Percentiles rank a stretch among this genome's conserved stretches.
Conservation (phyloP, 2,888 invertebrate genomes). For the Drosophila flavopinicola region DNA sequence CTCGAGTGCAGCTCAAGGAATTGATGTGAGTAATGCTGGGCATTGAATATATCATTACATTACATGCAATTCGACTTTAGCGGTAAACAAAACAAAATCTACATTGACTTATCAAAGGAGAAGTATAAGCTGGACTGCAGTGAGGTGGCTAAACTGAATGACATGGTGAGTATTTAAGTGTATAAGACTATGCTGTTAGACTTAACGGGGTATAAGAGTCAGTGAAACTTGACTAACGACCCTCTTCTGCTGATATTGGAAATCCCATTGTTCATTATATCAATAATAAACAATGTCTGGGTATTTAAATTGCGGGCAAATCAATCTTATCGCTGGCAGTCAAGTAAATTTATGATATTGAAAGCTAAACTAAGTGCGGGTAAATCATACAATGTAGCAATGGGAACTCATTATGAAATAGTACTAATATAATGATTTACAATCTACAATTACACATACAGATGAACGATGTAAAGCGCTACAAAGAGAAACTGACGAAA, state of each 20-base stretch:
- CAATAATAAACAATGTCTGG: slow-evolving; percentile 5
- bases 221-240: too few species aligned
- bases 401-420: neutral
- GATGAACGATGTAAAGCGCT: slow-evolving; percentile 82
- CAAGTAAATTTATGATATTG: slow-evolving; percentile 17
- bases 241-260: neutral
- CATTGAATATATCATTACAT: too few species aligned
- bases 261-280: too few species aligned
- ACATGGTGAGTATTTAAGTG: slow-evolving; percentile 74
- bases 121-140: slow-evolving; percentile 82
- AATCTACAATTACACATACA: slow-evolving; percentile 41
- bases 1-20: slow-evolving; percentile 80
- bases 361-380: neutral
- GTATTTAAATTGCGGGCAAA: slow-evolving; percentile 28
- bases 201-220: too few species aligned
- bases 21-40: slow-evolving; percentile 69
- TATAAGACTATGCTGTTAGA: neutral
- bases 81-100: slow-evolving; percentile 83
- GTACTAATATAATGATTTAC: neutral
- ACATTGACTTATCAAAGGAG: slow-evolving; percentile 82
- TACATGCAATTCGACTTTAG: too few species aligned
- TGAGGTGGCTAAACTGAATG: slow-evolving; percentile 76
- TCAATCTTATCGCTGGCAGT: slow-evolving; percentile 22
- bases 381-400: slow-evolving; percentile 6
- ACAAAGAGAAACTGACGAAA: slow-evolving; percentile 81